phyloP scores from a whole-genome alignment of 2,113 vertebrate species.

The Ictidomys tridecemlineatus region DNA sequence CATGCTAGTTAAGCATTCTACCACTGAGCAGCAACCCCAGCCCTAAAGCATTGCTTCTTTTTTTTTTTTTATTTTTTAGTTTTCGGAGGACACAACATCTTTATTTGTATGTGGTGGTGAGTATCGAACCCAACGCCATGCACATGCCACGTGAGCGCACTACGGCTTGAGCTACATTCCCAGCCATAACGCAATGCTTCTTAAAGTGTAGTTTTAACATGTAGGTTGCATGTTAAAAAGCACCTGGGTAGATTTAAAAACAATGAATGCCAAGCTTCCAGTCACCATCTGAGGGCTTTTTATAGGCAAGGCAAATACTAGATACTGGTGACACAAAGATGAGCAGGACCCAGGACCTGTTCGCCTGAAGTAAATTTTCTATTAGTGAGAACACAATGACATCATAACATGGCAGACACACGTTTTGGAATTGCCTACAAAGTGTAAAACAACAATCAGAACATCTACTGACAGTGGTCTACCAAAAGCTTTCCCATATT shows the following conservation, averaged over 20 bases:
- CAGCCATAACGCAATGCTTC: not conserved
- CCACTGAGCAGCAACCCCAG: too few species aligned
- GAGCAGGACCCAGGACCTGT: not conserved
- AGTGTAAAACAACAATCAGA: not conserved
- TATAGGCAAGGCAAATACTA: not conserved
- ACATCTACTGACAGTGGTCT: not conserved
- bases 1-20: too few species aligned
- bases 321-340: not conserved
- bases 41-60: not conserved
- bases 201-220: constrained; percentile 3
- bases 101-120: too few species aligned
- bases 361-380: not conserved
- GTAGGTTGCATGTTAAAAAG: not conserved
- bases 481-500: not conserved
- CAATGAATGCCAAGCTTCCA: not conserved
- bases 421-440: constrained; percentile 26
- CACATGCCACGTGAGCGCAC: too few species aligned
- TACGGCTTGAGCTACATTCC: too few species aligned
- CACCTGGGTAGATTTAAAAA: not conserved
- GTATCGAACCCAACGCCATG: too few species aligned
- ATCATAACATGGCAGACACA: not conserved
- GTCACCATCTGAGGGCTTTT: not conserved
- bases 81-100: too few species aligned
- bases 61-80: too few species aligned
- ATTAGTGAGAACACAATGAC: not conserved